Evolutionary conservation across 2,797 vertebrate species (phyloP), one percentile per base, ranked within the genome.

Genomic region (Selene dorsalis): DNA sequence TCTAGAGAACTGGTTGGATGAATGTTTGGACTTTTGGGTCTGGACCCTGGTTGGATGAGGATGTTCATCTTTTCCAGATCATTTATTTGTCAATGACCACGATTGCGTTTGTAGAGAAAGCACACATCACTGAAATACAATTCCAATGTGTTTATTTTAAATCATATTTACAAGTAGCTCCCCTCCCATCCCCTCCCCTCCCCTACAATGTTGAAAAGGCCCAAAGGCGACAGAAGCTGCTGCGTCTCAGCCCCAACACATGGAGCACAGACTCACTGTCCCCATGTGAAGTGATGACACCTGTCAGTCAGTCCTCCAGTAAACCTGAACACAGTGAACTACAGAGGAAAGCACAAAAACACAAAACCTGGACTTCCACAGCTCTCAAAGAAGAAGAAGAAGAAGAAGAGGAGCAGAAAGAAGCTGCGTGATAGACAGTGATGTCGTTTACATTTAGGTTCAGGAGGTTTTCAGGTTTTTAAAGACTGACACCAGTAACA

Each of bases 61-160:
- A 35, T 35, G 32, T 50, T 50, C 8, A 9, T 52, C 11, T 13
- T 11, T 4, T 12, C 48, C n/a, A 22, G 4, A 48, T 48, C 1
- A 48, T 48, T 48, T 10, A n/a, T 20, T 48, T 48, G 7, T 48
- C 1, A 39, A 39, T 50, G 47, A 32, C 26, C 6, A 26, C 0
- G 2, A 41, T 13, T 17, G 14, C 41, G 14, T 62, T 53, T 24
- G 35, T 26, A 75, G 20, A 28, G 73, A 75, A 69, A 1, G 7
- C 43, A 80, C 52, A 71, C 8, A 2, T 14, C 11, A 50, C 13
- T 45, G 45, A 87, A 90, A 70, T 89, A 92, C 87, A 93, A 91
- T 91, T 82, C 86, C 83, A 86, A 77, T 22, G 79, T 86, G 79
- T 94, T 94, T 94, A 94, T 93, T 94, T 85, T 6, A 91, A 92